Conservation (phyloP, 2,888 invertebrate species). For the Yponomeuta evonymella region DNA sequence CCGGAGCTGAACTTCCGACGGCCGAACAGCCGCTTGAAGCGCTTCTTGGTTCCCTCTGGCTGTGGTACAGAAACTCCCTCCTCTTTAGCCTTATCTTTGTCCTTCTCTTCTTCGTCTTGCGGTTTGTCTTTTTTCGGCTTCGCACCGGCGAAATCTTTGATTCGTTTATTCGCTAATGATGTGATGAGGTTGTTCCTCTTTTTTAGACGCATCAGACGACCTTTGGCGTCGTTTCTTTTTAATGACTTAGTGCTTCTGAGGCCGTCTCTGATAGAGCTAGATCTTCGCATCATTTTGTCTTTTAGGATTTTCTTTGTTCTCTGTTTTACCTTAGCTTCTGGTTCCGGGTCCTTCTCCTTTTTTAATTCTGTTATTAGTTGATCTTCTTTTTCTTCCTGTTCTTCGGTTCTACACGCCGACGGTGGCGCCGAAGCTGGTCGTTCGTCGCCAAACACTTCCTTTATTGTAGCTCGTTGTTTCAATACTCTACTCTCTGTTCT, state of each 20-base stretch:
- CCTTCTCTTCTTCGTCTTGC: slow-evolving; percentile 44
- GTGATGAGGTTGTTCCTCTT: slow-evolving; percentile 66
- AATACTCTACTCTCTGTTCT: slow-evolving; percentile 82
- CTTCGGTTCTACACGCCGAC: slow-evolving; percentile 74
- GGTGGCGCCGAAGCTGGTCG: slow-evolving; percentile 90
- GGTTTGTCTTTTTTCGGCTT: slow-evolving; percentile 53
- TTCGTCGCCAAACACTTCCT: slow-evolving; percentile 88
- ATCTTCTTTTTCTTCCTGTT: slow-evolving; percentile 43
- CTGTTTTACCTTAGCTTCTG: slow-evolving; percentile 45
- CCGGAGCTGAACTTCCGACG: slow-evolving; percentile 87
- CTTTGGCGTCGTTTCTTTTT: slow-evolving; percentile 65
- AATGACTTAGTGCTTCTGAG: slow-evolving; percentile 64
- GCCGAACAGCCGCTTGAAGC: slow-evolving; percentile 79
- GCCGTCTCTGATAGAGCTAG: slow-evolving; percentile 66
- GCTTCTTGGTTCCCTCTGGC: slow-evolving; percentile 63
- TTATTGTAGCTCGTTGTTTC: slow-evolving; percentile 85
- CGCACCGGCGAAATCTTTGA: slow-evolving; percentile 51
- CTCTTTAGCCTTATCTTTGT: slow-evolving; percentile 50
- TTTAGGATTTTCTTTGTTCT: slow-evolving; percentile 62
- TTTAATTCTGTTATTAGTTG: slow-evolving; percentile 36
- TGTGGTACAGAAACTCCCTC: slow-evolving; percentile 41
- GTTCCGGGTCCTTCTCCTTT: slow-evolving; percentile 43
- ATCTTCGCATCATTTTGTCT: slow-evolving; percentile 56
- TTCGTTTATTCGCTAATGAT: slow-evolving; percentile 56
- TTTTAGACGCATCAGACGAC: slow-evolving; percentile 60